Base-by-base conservation (phyloP, 2,888 invertebrate genomes). In the Archips xylosteana region DNA sequence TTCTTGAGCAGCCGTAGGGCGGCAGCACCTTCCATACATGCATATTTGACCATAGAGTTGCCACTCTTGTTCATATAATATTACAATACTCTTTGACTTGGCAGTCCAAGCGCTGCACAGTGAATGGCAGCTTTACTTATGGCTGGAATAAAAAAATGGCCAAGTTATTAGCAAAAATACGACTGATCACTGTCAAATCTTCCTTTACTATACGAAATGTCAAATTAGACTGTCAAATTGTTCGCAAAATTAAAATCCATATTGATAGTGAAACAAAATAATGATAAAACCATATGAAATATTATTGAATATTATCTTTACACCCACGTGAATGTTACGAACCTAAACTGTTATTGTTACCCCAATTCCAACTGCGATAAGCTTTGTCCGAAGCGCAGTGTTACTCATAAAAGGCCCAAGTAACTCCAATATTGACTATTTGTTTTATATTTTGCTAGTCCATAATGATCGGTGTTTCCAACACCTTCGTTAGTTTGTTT, bases 321-420 rank as follows among this genome's bases (percentile, higher is more conserved):
- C 86, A 75, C 89, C 89, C 80, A 90, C 90, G 80, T 85, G 76
- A 79, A 83, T 77, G 78, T 78, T 79, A 75, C 76, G 77, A 83
- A 84, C 82, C 81, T 79, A 76, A 75, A 84, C 80, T 77, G 78
- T 80, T 80, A 80, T 79, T 79, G 83, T 84, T 88, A 82, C 84
- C 84, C 79, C 79, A 75, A 79, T 77, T 78, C 76, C 77, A 80
- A 82, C 84, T 82, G 80, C 64, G 74, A 68, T 76, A 70, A 75
- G 68, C 57, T 42, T 47, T 57, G 65, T 2, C 70, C 39, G 63
- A 71, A 70, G 70, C 39, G 62, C 42, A 51, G 60, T 67, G 60
- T 45, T 71, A 67, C 71, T 72, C 77, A 74, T 75, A 72, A 72
- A 70, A 72, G 45, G 64, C 70, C 70, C 75, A 57, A 71, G 69